phyloP scores from a whole-genome alignment of 2,888 invertebrate genomes.

The Acrocyrtus sp. region DNA sequence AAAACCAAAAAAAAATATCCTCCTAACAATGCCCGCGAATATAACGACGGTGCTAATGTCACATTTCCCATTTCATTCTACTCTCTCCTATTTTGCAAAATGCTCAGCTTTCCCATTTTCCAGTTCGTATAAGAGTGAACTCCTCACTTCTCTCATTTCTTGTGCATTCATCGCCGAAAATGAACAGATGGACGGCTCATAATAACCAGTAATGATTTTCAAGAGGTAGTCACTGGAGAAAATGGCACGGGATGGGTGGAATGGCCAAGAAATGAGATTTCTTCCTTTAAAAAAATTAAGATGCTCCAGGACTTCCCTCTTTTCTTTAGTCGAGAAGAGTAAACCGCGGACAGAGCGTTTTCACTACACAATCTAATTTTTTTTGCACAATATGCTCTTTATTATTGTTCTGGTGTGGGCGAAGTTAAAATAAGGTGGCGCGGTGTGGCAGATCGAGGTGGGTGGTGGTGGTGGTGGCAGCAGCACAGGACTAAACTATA shows the following conservation, averaged over 20 bases:
- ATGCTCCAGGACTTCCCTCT: no score
- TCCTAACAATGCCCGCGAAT: conserved; percentile 43
- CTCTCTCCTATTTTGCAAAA: no score
- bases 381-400: conserved; percentile 27
- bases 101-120: no score
- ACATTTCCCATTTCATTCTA: conserved; percentile 44
- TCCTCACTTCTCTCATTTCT: not conserved
- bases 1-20: conserved; percentile 32
- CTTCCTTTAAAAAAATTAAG: no score
- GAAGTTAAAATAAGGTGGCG: no score
- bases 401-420: no score
- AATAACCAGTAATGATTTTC: no score
- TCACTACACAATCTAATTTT: not conserved
- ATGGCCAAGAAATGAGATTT: no score
- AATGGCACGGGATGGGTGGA: conserved; percentile 39
- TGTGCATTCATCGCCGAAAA: not conserved
- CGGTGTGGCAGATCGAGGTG: conserved; percentile 29
- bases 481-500: not conserved
- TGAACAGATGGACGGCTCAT: conserved; percentile 39
- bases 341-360: not conserved
- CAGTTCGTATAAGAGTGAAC: not conserved
- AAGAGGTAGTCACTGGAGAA: no score
- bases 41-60: conserved; percentile 48
- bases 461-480: not conserved
- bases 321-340: not conserved